phyloP scores from a whole-genome alignment of 2,888 invertebrate genomes.

The Brenthis ino region DNA sequence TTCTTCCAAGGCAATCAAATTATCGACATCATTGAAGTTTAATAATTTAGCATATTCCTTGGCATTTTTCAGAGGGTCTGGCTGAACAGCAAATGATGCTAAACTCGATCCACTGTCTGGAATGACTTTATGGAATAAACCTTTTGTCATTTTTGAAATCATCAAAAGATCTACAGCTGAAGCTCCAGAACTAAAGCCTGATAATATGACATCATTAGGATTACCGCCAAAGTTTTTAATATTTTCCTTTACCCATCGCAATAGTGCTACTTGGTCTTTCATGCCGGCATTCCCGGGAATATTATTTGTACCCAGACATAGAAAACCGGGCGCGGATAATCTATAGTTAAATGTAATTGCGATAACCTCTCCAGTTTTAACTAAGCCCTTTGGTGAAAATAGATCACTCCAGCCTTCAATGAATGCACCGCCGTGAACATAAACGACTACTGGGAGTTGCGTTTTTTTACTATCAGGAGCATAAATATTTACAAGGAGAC shows the following conservation, averaged over 20 bases:
- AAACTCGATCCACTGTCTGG: constrained; percentile 45
- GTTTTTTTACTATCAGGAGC: constrained; percentile 43
- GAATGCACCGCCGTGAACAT: constrained; percentile 69
- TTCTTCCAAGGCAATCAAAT: constrained; percentile 50
- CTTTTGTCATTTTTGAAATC: constrained; percentile 44
- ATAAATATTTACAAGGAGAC: constrained; percentile 46
- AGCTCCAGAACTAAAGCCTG: constrained; percentile 50
- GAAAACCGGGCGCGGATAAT: constrained; percentile 47
- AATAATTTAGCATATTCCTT: constrained; percentile 43
- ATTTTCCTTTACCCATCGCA: constrained; percentile 50
- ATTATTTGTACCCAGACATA: constrained; percentile 46
- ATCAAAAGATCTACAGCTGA: constrained; percentile 45
- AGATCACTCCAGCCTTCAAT: constrained; percentile 55
- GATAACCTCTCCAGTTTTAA: constrained; percentile 48
- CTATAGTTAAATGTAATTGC: constrained; percentile 58
- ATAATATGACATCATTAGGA: constrained; percentile 50
- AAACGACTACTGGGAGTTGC: constrained; percentile 59
- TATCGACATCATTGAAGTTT: constrained; percentile 47
- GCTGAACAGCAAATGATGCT: constrained; percentile 42
- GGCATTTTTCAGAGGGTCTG: constrained; percentile 45
- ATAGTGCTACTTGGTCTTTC: constrained; percentile 49
- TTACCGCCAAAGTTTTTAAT: constrained; percentile 50
- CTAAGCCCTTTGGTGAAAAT: constrained; percentile 47
- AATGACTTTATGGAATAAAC: constrained; percentile 44
- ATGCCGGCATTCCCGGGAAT: constrained; percentile 51